Base-by-base conservation (phyloP, 2,113 vertebrate genomes). In the Channa argus region DNA sequence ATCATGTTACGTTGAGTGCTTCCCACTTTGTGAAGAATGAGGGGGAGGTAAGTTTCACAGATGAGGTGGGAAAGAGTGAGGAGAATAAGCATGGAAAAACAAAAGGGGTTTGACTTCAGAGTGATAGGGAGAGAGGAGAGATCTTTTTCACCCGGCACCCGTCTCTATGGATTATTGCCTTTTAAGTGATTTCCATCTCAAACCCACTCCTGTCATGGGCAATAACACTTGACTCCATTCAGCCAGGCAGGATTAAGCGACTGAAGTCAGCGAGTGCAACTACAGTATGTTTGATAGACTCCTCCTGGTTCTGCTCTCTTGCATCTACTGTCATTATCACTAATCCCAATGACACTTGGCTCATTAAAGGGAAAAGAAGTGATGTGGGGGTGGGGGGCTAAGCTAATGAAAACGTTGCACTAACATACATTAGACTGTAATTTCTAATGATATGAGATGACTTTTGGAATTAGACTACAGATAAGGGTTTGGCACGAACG, bases 181-280 rank as follows among this genome's bases (percentile, higher is more conserved):
- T 87, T 82, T 71, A 91, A 85, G 77, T 80, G 79, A 82, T 90
- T 91, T 85, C 77, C 68, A 77, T 88, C 77, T 89, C 63, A 83
- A 77, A 83, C 79, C 76, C 50, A 69, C 79, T 82, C 44, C 80
- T 89, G 88, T 90, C 87, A 87, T 50, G 66, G 82, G 65, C 82
- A 88, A 87, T 91, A 82, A 84, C 55, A 71, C 84, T 79, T 36
- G 5, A 58, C 73, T 88, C 60, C 63, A 71, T 88, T 85, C 72
- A 86, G 58, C 70, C 62, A 47, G 43, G 53, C 60, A 63, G 55
- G 63, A 87, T 77, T 44, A 79, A 81, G 53, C 43, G 79, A 78
- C 34, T 83, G 66, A 80, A 79, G 78, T 78, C 77, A 71, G 52
- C 14, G 53, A 69, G 59, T 15, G 43, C 6, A 63, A 56, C 71